A percentile compares a stretch with the other conserved stretches of the same genome.
Conservation (phyloP, 2,113 vertebrate genomes). For the Psilopsiagon aymara region DNA sequence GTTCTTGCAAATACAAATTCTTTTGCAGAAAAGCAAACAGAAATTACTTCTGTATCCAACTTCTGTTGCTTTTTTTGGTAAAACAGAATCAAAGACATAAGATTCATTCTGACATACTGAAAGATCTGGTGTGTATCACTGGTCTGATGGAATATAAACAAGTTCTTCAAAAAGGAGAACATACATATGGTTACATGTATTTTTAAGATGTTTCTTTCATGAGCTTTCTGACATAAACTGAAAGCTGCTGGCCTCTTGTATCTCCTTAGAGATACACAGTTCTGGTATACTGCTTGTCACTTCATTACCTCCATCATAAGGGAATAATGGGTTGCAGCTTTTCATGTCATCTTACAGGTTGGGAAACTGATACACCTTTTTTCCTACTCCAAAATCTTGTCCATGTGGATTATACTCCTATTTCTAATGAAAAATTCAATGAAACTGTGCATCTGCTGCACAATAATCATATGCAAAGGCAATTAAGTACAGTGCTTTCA, state of each 20-base stretch:
- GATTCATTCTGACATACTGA: background rate
- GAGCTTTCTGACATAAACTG: background rate
- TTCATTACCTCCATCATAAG: background rate
- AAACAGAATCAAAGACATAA: background rate
- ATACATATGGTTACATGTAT: background rate
- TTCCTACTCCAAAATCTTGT: background rate
- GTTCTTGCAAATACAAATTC: background rate
- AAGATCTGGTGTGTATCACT: background rate
- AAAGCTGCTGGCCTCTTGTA: background rate
- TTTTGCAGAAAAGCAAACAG: background rate
- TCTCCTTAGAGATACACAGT: background rate
- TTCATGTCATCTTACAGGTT: background rate
- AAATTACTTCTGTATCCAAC: background rate
- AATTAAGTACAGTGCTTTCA: background rate
- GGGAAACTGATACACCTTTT: background rate
- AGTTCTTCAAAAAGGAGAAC: background rate
- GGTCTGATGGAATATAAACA: background rate
- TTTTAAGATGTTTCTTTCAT: background rate
- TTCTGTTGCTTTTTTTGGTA: background rate
- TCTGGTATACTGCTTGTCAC: background rate
- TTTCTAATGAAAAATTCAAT: constrained; percentile 6
- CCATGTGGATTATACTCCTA: background rate
- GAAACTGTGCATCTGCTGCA: background rate
- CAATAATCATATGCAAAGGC: background rate
- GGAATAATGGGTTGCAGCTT: background rate